phyloP scores from a whole-genome alignment of 2,888 invertebrate species.

The Metalampra italica region DNA sequence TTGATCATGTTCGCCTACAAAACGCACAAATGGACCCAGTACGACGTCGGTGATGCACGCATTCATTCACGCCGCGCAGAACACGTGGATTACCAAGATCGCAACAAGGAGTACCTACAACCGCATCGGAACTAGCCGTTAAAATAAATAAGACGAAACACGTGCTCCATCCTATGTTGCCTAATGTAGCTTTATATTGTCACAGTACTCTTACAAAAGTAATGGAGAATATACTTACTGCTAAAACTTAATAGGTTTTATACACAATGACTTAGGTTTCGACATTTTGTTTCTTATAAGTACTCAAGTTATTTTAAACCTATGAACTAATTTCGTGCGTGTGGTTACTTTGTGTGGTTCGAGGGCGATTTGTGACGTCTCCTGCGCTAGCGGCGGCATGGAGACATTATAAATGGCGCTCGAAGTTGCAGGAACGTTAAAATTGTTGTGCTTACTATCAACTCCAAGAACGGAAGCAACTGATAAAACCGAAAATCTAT shows the following conservation, averaged over 20 bases:
- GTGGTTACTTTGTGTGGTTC: constrained; percentile 43
- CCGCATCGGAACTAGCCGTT: constrained; percentile 16
- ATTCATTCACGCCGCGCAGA: constrained; percentile 24
- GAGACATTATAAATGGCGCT: constrained; percentile 33
- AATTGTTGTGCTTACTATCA: constrained; percentile 42
- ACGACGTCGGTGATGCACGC: constrained; percentile 24
- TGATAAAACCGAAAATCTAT: constrained; percentile 55
- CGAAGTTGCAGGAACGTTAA: constrained; percentile 48
- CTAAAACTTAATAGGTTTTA: constrained; percentile 73
- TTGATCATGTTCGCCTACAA: neutral
- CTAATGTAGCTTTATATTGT: constrained; percentile 64
- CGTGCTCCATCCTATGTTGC: constrained; percentile 63
- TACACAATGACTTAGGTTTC: constrained; percentile 79
- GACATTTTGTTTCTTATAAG: constrained; percentile 77
- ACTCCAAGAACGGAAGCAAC: constrained; percentile 50
- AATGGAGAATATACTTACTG: constrained; percentile 74
- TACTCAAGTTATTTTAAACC: constrained; percentile 65
- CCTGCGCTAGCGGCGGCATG: constrained; percentile 19
- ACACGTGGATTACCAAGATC: constrained; percentile 30
- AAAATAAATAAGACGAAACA: constrained; percentile 74
- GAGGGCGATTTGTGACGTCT: constrained; percentile 34
- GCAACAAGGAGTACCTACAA: neutral
- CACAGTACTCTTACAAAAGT: constrained; percentile 68
- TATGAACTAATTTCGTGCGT: constrained; percentile 72
- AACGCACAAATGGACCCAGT: neutral